Conservation (phyloP, 2,888 invertebrate species). For the Trichopria drosophilae region DNA sequence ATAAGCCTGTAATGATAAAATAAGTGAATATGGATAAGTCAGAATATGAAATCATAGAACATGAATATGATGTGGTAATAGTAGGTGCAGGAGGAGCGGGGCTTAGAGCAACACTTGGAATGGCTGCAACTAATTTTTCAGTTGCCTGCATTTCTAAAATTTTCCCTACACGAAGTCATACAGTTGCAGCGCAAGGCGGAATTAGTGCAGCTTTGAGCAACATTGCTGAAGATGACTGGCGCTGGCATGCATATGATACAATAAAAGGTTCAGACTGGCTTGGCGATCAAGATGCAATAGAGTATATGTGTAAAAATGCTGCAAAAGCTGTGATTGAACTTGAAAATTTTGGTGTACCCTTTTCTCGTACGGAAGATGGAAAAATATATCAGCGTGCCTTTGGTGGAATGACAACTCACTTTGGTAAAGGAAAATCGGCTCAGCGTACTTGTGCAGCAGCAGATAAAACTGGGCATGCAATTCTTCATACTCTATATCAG, state of each 20-base stretch:
- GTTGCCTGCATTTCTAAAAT: conserved; percentile 96
- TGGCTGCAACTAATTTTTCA: conserved; percentile 89
- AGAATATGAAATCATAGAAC: conserved; percentile 84
- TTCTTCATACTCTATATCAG: conserved; percentile 71
- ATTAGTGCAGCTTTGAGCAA: conserved; percentile 95
- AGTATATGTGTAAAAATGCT: conserved; percentile 94
- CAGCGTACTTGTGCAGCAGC: conserved; percentile 68
- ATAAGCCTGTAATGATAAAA: conserved; percentile 15
- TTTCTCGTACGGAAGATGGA: conserved; percentile 67
- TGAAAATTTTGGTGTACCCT: conserved; percentile 78
- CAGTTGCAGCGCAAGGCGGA: conserved; percentile 98
- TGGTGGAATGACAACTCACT: conserved; percentile 69
- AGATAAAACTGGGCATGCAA: conserved; percentile 70
- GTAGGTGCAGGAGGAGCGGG: conserved; percentile 97
- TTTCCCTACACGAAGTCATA: conserved; percentile 96
- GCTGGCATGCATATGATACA: conserved; percentile 97
- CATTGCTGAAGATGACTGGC: conserved; percentile 85
- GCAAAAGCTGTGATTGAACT: conserved; percentile 86
- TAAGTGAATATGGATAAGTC: conserved; percentile 16
- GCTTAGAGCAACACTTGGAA: conserved; percentile 90
- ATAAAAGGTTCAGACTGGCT: conserved; percentile 98
- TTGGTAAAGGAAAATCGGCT: conserved; percentile 68
- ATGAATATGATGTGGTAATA: conserved; percentile 93
- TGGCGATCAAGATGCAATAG: conserved; percentile 96
- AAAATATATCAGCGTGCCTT: conserved; percentile 73